Conservation (phyloP, 2,888 invertebrate species). For the Perdita meconis region DNA sequence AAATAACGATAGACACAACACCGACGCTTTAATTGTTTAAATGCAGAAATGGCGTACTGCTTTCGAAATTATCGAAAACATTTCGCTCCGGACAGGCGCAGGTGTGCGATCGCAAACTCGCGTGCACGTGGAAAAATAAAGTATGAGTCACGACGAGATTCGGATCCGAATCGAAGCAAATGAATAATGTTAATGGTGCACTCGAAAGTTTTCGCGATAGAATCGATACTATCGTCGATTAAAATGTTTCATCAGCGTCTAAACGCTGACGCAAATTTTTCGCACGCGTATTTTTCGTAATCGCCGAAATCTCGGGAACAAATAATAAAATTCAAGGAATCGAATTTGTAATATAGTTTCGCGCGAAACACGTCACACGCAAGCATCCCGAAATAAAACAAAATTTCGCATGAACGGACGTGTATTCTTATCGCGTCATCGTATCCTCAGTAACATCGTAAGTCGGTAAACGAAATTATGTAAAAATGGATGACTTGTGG, state of each 20-base stretch:
- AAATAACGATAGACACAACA: not conserved
- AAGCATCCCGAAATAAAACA: not conserved
- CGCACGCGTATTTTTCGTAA: not conserved
- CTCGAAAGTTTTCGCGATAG: slow-evolving; percentile 9
- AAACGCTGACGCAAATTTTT: not conserved
- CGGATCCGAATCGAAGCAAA: slow-evolving; percentile 7
- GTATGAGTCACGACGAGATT: slow-evolving; percentile 20
- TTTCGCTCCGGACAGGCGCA: not conserved
- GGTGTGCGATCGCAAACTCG: slow-evolving; percentile 24
- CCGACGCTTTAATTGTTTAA: slow-evolving; percentile 1
- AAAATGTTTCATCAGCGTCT: not conserved
- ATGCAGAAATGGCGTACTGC: slow-evolving; percentile 4
- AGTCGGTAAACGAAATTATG: slow-evolving; percentile 22
- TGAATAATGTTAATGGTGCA: slow-evolving; percentile 20
- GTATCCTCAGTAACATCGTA: not conserved
- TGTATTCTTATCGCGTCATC: not conserved
- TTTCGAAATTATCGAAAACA: slow-evolving; percentile 21
- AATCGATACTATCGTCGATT: not conserved
- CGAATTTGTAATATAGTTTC: not conserved
- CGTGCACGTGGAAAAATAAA: slow-evolving; percentile 39
- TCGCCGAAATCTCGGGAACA: not conserved
- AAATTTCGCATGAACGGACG: not conserved
- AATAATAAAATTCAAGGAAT: slow-evolving; percentile 2
- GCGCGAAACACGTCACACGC: not conserved
- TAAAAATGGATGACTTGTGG: not conserved